Evolutionary conservation across 2,797 vertebrate genomes (phyloP).

Genomic region (Enteromius mattozi): DNA sequence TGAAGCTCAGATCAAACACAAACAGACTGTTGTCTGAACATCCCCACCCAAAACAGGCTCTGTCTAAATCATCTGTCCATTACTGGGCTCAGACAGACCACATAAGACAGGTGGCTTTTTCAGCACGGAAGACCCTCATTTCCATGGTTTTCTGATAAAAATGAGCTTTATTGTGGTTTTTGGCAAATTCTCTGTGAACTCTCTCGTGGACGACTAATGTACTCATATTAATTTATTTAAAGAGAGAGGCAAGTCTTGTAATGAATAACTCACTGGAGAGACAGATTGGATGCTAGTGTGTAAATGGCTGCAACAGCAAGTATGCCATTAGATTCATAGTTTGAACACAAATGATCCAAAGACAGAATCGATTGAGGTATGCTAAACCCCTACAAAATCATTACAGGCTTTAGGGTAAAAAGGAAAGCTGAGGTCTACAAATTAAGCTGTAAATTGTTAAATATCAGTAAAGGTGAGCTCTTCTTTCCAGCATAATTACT

Average conservation of each 20-base stretch:
- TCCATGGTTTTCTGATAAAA: constrained; percentile 6
- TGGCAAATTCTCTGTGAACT: constrained; percentile 15
- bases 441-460: constrained; percentile 66
- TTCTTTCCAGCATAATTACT: constrained; percentile 74
- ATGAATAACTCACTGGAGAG: constrained; percentile 43
- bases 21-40: constrained; percentile 56
- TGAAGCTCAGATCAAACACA: constrained; percentile 52
- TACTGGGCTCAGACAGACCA: constrained; percentile 81
- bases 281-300: constrained; percentile 30
- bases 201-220: constrained; percentile 25
- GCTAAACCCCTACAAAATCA: constrained; percentile 78
- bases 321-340: constrained; percentile 47
- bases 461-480: constrained; percentile 73
- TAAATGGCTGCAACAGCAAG: constrained; percentile 38
- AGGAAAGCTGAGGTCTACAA: constrained; percentile 58
- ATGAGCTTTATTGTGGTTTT: constrained; percentile 23
- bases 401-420: constrained; percentile 63
- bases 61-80: constrained; percentile 67
- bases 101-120: constrained; percentile 81
- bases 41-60: constrained; percentile 53
- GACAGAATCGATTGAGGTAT: constrained; percentile 46
- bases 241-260: constrained; percentile 22
- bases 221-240: constrained; percentile 42
- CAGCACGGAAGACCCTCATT: constrained; percentile 33
- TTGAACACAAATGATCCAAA: constrained; percentile 58